phyloP scores from a whole-genome alignment of 1,140 invertebrate genomes.

The Zaprionus capensis region DNA sequence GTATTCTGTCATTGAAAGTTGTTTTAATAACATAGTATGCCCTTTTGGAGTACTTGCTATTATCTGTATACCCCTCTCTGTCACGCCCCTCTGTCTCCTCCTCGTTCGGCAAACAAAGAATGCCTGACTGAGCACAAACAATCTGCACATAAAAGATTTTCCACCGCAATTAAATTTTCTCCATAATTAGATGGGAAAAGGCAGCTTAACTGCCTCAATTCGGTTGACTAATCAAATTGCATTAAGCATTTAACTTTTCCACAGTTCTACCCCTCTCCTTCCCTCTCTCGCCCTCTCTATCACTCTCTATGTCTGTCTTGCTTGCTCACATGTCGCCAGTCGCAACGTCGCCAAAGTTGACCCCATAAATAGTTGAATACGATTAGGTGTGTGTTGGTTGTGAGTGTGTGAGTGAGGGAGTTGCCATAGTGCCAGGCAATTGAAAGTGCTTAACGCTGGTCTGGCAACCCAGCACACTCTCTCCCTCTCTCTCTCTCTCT shows the following conservation, averaged over 20 bases:
- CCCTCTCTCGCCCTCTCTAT: neutral
- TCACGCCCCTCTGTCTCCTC: no score
- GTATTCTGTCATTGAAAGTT: no score
- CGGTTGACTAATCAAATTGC: conserved; percentile 40
- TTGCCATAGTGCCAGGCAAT: conserved; percentile 2
- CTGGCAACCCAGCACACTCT: conserved; percentile 20
- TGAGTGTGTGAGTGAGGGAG: neutral
- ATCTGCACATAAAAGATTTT: conserved; percentile 12
- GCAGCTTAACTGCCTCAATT: conserved; percentile 7
- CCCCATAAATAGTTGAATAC: conserved; percentile 29
- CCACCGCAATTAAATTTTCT: conserved; percentile 7
- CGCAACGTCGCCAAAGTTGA: conserved; percentile 30
- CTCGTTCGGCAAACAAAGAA: neutral
- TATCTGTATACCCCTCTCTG: neutral
- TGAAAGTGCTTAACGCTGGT: conserved; percentile 18
- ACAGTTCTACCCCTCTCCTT: neutral
- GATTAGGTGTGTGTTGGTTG: conserved; percentile 9
- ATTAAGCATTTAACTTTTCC: conserved; percentile 26
- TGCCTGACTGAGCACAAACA: neutral
- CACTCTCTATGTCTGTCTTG: neutral
- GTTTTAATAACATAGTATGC: no score
- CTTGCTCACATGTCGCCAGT: conserved; percentile 14
- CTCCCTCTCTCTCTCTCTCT: no score
- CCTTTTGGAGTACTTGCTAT: neutral
- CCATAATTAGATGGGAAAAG: conserved; percentile 23